Evolutionary conservation across 1,140 invertebrate species (phyloP), one percentile per base, ranked within the genome.

Genomic region (Halesus radiatus): DNA sequence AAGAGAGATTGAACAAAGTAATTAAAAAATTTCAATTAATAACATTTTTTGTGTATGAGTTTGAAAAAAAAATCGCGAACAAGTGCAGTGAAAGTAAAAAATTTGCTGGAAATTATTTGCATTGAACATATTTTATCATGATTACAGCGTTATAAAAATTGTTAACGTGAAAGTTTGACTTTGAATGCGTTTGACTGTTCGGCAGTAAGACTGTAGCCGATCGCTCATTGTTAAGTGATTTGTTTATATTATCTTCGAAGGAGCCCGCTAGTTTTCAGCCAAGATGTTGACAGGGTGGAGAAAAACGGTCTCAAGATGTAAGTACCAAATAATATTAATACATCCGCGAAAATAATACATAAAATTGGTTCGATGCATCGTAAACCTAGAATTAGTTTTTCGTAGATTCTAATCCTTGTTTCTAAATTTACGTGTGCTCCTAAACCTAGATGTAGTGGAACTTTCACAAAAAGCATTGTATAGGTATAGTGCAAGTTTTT

Each of bases 241-340:
- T 20, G 56, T 60, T 60, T 20, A 20, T 60, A 60, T 60, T 60
- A 10, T 60, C 8, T n/a, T 18, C 54, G n/a, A 60, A 22, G 56
- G 8, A 45, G 18, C n/a, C 10, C 1, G 37, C 7, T 45, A 7
- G 37, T 45, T 8, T 10, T 26, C 73, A 3, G 29, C 50, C 73
- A 80, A 76, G 37, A 80, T 80, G 79, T 56, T 80, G 62, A 80
- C 79, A 13, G 79, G 79, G 2, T 80, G 79, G 79, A 76, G 60
- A 53, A 80, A 80, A 76, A 80, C 79, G 3, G 32, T 80, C 6
- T 80, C 79, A 15, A 80, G 68, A 76, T 76, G 79, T 80, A 32
- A 80, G 79, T 76, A 60, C 56, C 18, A 6, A 1, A 58, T 22
- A 58, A 56, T 7, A n/a, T 56, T 56, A 58, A 29, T 60, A 50